These are phyloP conservation scores for Caprella mutica DNA, from an alignment of 2,888 invertebrate species.

Conservation along the genomic window DNA sequence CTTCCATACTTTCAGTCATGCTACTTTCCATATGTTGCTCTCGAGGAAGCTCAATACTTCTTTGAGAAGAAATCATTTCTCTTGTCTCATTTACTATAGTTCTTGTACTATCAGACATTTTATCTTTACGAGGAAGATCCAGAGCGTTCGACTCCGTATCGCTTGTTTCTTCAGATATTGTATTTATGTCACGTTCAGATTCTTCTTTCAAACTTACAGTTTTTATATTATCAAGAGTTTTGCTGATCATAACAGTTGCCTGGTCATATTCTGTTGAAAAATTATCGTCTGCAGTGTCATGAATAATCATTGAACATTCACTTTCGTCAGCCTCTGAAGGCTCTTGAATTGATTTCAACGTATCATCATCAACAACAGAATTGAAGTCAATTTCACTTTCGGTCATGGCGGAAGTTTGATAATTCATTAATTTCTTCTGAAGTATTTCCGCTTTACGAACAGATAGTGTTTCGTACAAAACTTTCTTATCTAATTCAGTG, in stretches of 20 bases:
- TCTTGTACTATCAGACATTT: slow-evolving; percentile 2
- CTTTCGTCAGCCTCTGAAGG: slow-evolving; percentile 34
- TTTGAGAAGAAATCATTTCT: slow-evolving; percentile 17
- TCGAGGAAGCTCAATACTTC: slow-evolving; percentile 3
- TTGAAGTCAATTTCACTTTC: no score
- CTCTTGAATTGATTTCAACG: slow-evolving; percentile 18
- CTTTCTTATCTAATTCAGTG: slow-evolving; percentile 21
- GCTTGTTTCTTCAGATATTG: slow-evolving; percentile 14
- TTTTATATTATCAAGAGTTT: slow-evolving; percentile 26
- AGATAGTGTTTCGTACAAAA: slow-evolving; percentile 28
- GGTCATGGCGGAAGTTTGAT: slow-evolving; percentile 32
- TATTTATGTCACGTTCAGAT: slow-evolving; percentile 11
- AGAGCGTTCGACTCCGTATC: slow-evolving; percentile 2
- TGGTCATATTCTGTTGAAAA: slow-evolving; percentile 32
- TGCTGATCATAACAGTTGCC: slow-evolving; percentile 32
- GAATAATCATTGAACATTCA: slow-evolving; percentile 32
- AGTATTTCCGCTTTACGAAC: slow-evolving; percentile 30
- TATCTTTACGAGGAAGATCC: no score
- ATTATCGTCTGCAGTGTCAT: slow-evolving; percentile 27
- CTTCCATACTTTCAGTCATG: slow-evolving; percentile 34
- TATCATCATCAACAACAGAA: slow-evolving; percentile 31
- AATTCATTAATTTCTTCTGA: slow-evolving; percentile 17
- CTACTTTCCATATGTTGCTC: slow-evolving; percentile 33
- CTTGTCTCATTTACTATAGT: slow-evolving; percentile 8
- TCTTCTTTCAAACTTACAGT: slow-evolving; percentile 5